phyloP scores from a whole-genome alignment of 2,113 vertebrate genomes.

The Columbina picui region DNA sequence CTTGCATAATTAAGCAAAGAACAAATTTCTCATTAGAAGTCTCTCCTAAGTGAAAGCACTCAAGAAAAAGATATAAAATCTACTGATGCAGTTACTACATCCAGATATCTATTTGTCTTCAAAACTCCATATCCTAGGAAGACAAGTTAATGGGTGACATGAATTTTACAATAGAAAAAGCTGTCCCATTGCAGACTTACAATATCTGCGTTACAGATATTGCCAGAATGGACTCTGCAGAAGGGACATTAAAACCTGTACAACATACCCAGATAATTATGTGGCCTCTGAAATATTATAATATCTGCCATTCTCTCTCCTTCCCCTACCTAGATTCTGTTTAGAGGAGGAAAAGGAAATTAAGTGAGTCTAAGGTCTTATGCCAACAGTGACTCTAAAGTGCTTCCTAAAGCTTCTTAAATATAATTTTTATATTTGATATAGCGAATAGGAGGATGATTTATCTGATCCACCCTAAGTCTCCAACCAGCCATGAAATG shows the following conservation, averaged over 20 bases:
- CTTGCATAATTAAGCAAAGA: not conserved
- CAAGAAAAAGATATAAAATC: constrained; percentile 39
- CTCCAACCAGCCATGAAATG: not conserved
- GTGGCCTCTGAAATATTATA: not conserved
- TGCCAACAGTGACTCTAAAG: not conserved
- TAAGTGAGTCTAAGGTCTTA: not conserved
- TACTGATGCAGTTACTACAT: not conserved
- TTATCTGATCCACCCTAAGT: not conserved
- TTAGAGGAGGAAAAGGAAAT: not conserved
- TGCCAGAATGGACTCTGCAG: not conserved
- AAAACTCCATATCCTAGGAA: constrained; percentile 4
- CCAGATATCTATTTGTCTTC: not conserved
- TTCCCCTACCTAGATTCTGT: not conserved
- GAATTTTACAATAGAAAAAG: constrained; percentile 1
- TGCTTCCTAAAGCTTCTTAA: not conserved
- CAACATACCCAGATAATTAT: not conserved
- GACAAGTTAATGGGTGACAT: not conserved
- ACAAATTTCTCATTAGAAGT: constrained; percentile 28
- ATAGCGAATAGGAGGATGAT: not conserved
- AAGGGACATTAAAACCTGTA: not conserved
- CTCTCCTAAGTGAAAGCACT: not conserved
- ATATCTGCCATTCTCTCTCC: not conserved
- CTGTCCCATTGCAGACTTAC: not conserved
- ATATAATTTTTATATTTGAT: not conserved
- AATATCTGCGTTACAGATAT: not conserved